phyloP scores from a whole-genome alignment of 1,140 invertebrate genomes.

The Drosophila simulans region DNA sequence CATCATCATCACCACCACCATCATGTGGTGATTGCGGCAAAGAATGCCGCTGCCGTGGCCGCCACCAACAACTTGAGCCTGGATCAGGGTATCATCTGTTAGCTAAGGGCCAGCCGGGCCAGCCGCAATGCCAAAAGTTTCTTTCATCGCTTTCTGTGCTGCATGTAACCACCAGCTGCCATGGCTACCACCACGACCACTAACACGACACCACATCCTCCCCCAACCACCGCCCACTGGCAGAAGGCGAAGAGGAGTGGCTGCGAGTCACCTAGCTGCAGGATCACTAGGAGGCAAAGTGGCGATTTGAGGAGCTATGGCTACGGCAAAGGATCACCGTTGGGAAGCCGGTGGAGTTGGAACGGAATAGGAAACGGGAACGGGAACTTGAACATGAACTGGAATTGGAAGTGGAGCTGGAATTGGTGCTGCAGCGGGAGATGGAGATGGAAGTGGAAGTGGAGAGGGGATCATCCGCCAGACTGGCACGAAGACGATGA shows the following conservation, averaged over 20 bases:
- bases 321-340: neutral
- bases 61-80: constrained; percentile 77
- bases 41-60: constrained; percentile 64
- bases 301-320: constrained; percentile 10
- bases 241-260: constrained; percentile 4
- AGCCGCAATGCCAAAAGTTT: constrained; percentile 84
- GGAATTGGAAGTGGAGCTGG: neutral
- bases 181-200: constrained; percentile 11
- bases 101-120: constrained; percentile 84
- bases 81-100: constrained; percentile 84
- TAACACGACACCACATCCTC: constrained; percentile 13
- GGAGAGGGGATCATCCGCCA: constrained; percentile 8
- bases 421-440: constrained; percentile 17
- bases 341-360: neutral
- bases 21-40: constrained; percentile 71
- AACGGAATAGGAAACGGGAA: neutral
- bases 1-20: constrained; percentile 73
- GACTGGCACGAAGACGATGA: constrained; percentile 18
- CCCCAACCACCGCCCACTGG: constrained; percentile 20
- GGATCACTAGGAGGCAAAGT: constrained; percentile 21
- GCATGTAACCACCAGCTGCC: constrained; percentile 70
- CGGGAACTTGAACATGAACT: neutral
- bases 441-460: constrained; percentile 11
- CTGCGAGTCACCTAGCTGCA: constrained; percentile 13
- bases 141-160: constrained; percentile 84